phyloP scores from a whole-genome alignment of 2,888 invertebrate species.

The Oscheius sp. region DNA sequence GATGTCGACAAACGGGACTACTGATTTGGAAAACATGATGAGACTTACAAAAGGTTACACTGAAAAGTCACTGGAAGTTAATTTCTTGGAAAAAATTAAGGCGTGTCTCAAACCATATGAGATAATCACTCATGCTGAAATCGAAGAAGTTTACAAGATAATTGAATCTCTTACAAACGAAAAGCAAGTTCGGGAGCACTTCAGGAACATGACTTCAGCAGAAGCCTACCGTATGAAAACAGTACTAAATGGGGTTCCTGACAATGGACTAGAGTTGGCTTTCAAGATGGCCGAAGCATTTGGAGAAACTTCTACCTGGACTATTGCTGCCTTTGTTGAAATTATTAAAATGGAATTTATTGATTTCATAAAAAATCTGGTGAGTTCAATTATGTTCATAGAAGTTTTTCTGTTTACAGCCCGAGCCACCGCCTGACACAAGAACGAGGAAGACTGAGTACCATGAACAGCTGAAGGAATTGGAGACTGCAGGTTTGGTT shows the following conservation, averaged over 20 bases:
- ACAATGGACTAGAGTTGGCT: neutral
- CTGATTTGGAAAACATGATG: neutral
- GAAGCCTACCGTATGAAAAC: constrained; percentile 13
- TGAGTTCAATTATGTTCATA: neutral
- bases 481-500: neutral
- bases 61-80: neutral
- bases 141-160: neutral
- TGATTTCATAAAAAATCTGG: neutral
- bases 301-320: neutral
- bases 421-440: neutral
- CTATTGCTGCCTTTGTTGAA: neutral
- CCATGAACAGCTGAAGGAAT: neutral
- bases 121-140: neutral
- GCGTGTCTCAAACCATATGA: neutral
- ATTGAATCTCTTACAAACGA: neutral
- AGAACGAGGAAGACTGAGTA: neutral
- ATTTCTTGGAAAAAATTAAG: neutral
- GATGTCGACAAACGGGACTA: neutral
- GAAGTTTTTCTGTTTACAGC: neutral
- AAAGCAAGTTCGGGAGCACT: neutral
- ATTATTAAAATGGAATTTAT: neutral
- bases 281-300: neutral
- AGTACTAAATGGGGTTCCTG: neutral
- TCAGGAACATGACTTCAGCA: neutral
- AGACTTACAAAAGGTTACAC: neutral